phyloP scores from a whole-genome alignment of 2,113 vertebrate species.

The Zosterops pallidus region DNA sequence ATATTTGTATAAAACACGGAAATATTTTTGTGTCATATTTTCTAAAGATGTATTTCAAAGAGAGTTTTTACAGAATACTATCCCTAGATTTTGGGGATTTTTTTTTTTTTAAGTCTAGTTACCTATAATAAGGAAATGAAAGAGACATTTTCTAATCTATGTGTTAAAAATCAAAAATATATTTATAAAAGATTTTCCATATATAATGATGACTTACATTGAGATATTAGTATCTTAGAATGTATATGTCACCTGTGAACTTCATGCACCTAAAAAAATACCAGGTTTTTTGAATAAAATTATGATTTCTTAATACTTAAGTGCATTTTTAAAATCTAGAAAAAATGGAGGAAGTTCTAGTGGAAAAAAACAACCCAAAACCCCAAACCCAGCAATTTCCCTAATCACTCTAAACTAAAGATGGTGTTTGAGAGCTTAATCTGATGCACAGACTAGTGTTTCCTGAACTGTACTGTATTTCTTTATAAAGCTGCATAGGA shows the following conservation, averaged over 20 bases:
- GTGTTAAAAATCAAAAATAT: neutral
- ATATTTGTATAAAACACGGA: neutral
- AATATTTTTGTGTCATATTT: neutral
- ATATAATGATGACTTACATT: neutral
- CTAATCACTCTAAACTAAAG: neutral
- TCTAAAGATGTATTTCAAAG: neutral
- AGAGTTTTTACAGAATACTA: neutral
- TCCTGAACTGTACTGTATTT: neutral
- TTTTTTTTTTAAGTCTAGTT: neutral
- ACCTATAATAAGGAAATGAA: rapidly evolving
- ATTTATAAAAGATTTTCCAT: neutral
- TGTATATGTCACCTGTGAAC: neutral
- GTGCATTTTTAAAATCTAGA: neutral
- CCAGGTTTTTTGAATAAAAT: neutral
- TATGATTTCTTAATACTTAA: neutral
- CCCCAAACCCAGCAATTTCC: neutral
- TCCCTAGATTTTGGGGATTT: neutral
- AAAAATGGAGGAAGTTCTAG: neutral
- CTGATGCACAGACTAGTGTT: neutral
- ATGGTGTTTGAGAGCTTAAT: neutral
- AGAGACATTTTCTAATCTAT: neutral
- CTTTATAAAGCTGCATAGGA: neutral
- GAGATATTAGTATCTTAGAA: neutral
- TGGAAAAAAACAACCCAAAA: neutral
- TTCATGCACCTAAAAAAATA: neutral